phyloP scores from a whole-genome alignment of 2,888 invertebrate genomes.

The Dolomedes plantarius region DNA sequence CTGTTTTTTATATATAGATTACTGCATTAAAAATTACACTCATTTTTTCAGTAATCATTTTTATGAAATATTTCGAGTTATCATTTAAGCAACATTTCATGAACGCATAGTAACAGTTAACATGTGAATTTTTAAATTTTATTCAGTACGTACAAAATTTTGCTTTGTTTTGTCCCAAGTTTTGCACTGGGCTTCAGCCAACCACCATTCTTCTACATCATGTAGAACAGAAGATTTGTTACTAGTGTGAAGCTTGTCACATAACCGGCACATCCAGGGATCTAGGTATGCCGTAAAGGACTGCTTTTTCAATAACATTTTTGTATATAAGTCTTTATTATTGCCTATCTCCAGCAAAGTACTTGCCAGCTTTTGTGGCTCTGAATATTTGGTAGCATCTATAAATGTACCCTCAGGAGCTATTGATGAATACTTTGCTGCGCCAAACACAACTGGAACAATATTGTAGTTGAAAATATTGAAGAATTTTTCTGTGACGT shows the following conservation, averaged over 20 bases:
- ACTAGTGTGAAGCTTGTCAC: conserved; percentile 44
- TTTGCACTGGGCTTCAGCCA: conserved; percentile 31
- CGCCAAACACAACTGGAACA: conserved; percentile 75
- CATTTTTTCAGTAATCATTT: too few relatives aligned
- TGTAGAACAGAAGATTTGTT: not conserved
- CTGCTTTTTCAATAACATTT: conserved; percentile 37
- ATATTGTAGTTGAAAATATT: conserved; percentile 73
- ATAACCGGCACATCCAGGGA: conserved; percentile 67
- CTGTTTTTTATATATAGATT: too few relatives aligned
- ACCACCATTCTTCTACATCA: conserved; percentile 41
- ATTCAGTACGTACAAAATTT: not conserved
- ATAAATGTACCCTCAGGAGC: conserved; percentile 76
- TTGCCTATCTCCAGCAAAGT: conserved; percentile 35
- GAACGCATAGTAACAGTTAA: too few relatives aligned
- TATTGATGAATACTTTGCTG: conserved; percentile 74
- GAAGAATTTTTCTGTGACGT: conserved; percentile 76
- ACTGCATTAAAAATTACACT: too few relatives aligned
- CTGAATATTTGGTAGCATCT: conserved; percentile 73
- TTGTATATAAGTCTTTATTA: conserved; percentile 20
- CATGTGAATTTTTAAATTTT: too few relatives aligned
- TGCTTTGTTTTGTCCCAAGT: conserved; percentile 32
- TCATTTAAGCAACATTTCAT: too few relatives aligned
- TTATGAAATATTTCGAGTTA: too few relatives aligned
- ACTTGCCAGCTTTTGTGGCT: conserved; percentile 51
- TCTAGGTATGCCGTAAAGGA: conserved; percentile 50